Percentiles rank a stretch among this genome's conserved stretches.
phyloP scores from a whole-genome alignment of 2,797 vertebrate genomes.

The Petrocephalus schoutedeni region DNA sequence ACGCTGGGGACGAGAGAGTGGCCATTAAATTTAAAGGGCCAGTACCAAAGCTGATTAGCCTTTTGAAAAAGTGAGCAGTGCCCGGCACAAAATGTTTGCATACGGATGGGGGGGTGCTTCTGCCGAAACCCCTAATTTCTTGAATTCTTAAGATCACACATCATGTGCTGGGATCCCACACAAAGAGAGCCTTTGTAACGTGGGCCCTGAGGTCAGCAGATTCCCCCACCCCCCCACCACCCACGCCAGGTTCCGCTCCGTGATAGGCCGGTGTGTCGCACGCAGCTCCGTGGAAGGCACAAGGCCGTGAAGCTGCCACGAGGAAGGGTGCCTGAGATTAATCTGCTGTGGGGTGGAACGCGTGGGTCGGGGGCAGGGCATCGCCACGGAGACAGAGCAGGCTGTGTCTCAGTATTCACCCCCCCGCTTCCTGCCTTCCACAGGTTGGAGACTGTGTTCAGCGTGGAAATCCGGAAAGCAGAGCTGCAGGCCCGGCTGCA shows the following conservation, averaged over 20 bases:
- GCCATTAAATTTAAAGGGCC: conserved; percentile 29
- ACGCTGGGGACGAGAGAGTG: conserved; percentile 21
- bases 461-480: conserved; percentile 79
- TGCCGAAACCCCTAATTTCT: conserved; percentile 25
- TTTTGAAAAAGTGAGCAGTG: conserved; percentile 17
- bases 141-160: conserved; percentile 38
- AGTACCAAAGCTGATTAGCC: conserved; percentile 25
- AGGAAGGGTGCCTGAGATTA: too few species aligned
- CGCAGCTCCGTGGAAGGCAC: not conserved
- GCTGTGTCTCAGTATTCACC: not conserved
- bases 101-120: conserved; percentile 17
- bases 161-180: conserved; percentile 34
- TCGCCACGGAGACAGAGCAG: not conserved
- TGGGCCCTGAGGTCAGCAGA: conserved; percentile 17
- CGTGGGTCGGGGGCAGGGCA: not conserved
- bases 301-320: too few species aligned
- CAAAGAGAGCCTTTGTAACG: conserved; percentile 45
- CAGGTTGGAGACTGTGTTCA: conserved; percentile 86
- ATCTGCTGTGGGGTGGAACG: not conserved
- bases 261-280: not conserved
- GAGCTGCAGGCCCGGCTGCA: conserved; percentile 89
- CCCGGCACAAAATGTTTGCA: conserved; percentile 33
- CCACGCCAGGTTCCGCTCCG: not conserved
- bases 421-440: conserved; percentile 1
- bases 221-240: not conserved